phyloP scores from a whole-genome alignment of 2,888 invertebrate species.

The Cremastinae sp. region DNA sequence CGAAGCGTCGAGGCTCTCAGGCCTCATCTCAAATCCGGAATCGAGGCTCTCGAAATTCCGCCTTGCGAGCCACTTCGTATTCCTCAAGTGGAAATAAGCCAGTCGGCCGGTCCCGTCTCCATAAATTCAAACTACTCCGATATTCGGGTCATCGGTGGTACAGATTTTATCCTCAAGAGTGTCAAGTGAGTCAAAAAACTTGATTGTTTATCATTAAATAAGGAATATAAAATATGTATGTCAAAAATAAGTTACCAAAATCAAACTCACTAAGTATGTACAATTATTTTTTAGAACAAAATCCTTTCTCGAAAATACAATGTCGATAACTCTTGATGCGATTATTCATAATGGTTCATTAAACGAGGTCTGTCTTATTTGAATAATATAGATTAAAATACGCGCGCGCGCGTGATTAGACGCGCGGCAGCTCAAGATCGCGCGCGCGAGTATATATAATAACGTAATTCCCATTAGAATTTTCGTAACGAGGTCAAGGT shows the following conservation, averaged over 20 bases:
- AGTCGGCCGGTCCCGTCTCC: conserved; percentile 86
- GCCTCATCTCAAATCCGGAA: conserved; percentile 83
- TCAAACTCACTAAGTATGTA: not conserved
- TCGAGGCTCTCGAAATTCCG: conserved; percentile 86
- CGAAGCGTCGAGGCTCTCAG: conserved; percentile 83
- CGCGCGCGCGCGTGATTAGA: no score
- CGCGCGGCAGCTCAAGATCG: no score
- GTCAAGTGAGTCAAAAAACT: conserved; percentile 82
- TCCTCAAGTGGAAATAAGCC: conserved; percentile 86
- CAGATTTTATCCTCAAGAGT: conserved; percentile 84
- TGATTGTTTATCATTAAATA: no score
- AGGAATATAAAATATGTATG: no score
- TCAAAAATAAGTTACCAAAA: conserved; percentile 5
- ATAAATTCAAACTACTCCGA: conserved; percentile 86
- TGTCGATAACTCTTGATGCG: no score
- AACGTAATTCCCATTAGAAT: not conserved
- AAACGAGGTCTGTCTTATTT: no score
- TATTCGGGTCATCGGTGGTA: conserved; percentile 84
- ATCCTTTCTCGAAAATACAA: no score
- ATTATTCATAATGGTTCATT: no score
- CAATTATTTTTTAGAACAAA: conserved; percentile 5
- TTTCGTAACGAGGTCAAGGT: conserved; percentile 18
- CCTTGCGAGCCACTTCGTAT: conserved; percentile 86
- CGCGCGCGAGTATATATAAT: no score
- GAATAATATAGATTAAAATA: no score